Percentiles rank a stretch among this genome's conserved stretches.
Evolutionary conservation across 2,797 vertebrate species (phyloP).

Genomic region (Erpetoichthys calabaricus): DNA sequence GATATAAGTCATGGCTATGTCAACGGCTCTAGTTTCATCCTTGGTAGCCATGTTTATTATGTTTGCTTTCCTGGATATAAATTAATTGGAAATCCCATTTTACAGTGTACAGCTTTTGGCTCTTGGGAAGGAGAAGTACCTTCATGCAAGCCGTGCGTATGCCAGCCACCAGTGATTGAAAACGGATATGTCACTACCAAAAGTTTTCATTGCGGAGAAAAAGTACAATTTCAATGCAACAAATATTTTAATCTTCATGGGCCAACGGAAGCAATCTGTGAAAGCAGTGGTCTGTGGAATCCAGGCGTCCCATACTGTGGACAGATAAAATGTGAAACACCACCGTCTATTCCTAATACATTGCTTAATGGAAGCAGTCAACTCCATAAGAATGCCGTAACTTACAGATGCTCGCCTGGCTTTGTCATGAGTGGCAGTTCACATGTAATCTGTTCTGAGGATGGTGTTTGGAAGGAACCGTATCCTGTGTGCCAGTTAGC

Average conservation of each 20-base stretch:
- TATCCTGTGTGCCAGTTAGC: conserved; percentile 67
- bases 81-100: conserved; percentile 55
- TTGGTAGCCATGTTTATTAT: conserved; percentile 64
- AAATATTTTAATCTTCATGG: conserved; percentile 72
- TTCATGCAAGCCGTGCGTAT: conserved; percentile 66
- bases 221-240: conserved; percentile 58
- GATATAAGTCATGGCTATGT: conserved; percentile 78
- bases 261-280: conserved; percentile 62
- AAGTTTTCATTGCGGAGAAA: conserved; percentile 61
- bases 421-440: conserved; percentile 56
- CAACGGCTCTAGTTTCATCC: conserved; percentile 74
- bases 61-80: conserved; percentile 78
- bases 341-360: conserved; percentile 63
- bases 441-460: conserved; percentile 64
- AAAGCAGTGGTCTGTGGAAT: conserved; percentile 71
- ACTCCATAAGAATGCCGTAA: conserved; percentile 53
- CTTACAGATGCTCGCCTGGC: conserved; percentile 71
- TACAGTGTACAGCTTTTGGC: conserved; percentile 69
- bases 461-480: conserved; percentile 68
- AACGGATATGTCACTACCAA: conserved; percentile 52
- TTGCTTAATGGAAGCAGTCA: conserved; percentile 58
- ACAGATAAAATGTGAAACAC: conserved; percentile 55
- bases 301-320: conserved; percentile 70
- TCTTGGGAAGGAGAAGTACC: conserved; percentile 69
- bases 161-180: conserved; percentile 52